These are phyloP conservation scores for Chrosomus eos DNA, from an alignment of 2,797 vertebrate species.

Conservation along the genomic window DNA sequence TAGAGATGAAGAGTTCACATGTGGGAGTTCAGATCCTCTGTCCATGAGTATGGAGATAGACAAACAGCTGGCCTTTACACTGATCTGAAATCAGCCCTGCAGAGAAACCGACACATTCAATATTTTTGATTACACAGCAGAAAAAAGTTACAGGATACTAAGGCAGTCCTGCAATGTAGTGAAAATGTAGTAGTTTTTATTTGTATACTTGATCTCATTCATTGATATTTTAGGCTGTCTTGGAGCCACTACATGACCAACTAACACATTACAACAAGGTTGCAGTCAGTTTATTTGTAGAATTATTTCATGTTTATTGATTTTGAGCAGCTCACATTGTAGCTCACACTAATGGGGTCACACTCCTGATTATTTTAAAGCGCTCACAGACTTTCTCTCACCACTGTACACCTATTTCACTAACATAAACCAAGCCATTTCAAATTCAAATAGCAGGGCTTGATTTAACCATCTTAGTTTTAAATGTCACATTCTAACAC, in stretches of 20 bases:
- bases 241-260: background rate
- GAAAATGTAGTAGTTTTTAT: background rate
- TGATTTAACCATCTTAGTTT: background rate
- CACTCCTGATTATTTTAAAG: background rate
- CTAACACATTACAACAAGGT: background rate
- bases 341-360: background rate
- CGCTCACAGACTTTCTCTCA: background rate
- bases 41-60: background rate
- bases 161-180: background rate
- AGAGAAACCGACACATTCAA: background rate
- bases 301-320: background rate
- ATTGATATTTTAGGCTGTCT: background rate
- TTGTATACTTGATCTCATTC: background rate
- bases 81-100: slow-evolving; percentile 6
- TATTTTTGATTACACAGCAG: background rate
- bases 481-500: slow-evolving; percentile 17
- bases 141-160: background rate
- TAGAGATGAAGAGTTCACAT: slow-evolving; percentile 66
- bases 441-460: background rate
- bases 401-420: slow-evolving; percentile 17
- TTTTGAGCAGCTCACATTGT: slow-evolving; percentile 1
- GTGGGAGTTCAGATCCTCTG: slow-evolving; percentile 60
- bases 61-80: background rate
- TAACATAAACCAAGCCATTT: slow-evolving; percentile 13
- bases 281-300: background rate